Evolutionary conservation across 2,113 vertebrate genomes (phyloP), one percentile per base, ranked within the genome.

Genomic region (Dissostichus mawsoni): DNA sequence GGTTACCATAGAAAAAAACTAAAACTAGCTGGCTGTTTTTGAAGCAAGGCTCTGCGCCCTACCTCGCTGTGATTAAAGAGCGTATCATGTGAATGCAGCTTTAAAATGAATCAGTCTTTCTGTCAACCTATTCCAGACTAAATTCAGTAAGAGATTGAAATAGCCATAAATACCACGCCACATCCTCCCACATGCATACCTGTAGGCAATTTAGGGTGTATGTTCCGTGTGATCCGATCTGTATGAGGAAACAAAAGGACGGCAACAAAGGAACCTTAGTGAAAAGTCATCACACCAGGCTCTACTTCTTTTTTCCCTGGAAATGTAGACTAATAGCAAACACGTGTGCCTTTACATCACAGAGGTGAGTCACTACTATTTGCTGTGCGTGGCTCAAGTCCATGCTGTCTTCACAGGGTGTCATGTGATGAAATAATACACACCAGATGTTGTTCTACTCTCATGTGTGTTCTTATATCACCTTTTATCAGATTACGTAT

Each of bases 361-460:
- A 13, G 47, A 33, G 6, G 18, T 82, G 86, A 87, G 36, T 84
- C 81, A 80, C 66, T 23, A 29, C 44, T 29, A 57, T 66, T 62
- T n/a, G 1, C 25, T 70, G 25, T 18, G 18, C 52, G 25, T 41
- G 33, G 18, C 41, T 65, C 0, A 3, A 36, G 11, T 61, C 17
- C 69, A 23, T 10, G 23, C 58, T 68, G 62, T 16, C 11, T 53
- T 63, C 17, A 3, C 61, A 25, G 23, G 66, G 16, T 55, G 58
- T 64, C 18, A 18, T 29, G 17, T 57, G 11, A 59, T 61, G 23
- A 48, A 56, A 18, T 47, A 76, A 64, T 44, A 33, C 23, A 62
- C 10, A 50, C 47, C 67, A 86, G 23, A 76, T 84, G 80, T 8
- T 80, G 16, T 44, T 57, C 25, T 20, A 23, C 11, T 23, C 10